phyloP scores from a whole-genome alignment of 2,888 invertebrate species.

The Drosophila lacicola region DNA sequence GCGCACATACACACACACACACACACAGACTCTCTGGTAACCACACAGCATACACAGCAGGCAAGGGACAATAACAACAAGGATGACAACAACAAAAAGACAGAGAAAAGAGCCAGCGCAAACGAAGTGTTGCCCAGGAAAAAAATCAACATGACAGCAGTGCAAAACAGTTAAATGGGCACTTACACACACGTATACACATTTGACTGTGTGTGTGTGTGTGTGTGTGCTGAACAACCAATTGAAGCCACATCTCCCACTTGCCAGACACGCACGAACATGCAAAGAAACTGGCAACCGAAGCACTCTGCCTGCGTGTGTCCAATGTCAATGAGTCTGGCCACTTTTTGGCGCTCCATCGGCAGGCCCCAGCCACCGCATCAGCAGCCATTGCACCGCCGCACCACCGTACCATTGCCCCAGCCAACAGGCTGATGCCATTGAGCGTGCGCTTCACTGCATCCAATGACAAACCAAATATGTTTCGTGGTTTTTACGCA shows the following conservation, averaged over 20 bases:
- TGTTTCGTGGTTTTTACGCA: constrained; percentile 83
- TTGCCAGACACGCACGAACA: constrained; percentile 61
- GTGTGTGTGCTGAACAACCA: constrained; percentile 59
- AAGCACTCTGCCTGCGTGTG: constrained; percentile 47
- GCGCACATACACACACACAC: constrained; percentile 25
- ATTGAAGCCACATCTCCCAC: constrained; percentile 65
- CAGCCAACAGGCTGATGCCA: constrained; percentile 12
- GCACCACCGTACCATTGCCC: not conserved
- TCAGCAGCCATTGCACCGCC: constrained; percentile 3
- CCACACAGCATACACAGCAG: constrained; percentile 60
- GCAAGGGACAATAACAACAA: constrained; percentile 30
- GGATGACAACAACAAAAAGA: constrained; percentile 23
- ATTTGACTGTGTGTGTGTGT: constrained; percentile 19
- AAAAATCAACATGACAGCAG: constrained; percentile 71
- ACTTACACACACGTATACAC: constrained; percentile 23
- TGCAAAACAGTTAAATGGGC: constrained; percentile 67
- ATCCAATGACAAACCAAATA: constrained; percentile 82
- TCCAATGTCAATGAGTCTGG: constrained; percentile 75
- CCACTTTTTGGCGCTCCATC: constrained; percentile 71
- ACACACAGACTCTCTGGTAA: constrained; percentile 29
- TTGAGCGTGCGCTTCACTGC: constrained; percentile 67
- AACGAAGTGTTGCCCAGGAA: constrained; percentile 45
- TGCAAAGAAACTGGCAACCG: constrained; percentile 54
- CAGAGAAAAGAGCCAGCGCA: constrained; percentile 18
- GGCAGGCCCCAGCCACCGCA: constrained; percentile 49